A percentile compares a stretch with the other conserved stretches of the same genome.
Evolutionary conservation across 2,797 vertebrate species (phyloP).

Genomic region (Nannoperca obscura): DNA sequence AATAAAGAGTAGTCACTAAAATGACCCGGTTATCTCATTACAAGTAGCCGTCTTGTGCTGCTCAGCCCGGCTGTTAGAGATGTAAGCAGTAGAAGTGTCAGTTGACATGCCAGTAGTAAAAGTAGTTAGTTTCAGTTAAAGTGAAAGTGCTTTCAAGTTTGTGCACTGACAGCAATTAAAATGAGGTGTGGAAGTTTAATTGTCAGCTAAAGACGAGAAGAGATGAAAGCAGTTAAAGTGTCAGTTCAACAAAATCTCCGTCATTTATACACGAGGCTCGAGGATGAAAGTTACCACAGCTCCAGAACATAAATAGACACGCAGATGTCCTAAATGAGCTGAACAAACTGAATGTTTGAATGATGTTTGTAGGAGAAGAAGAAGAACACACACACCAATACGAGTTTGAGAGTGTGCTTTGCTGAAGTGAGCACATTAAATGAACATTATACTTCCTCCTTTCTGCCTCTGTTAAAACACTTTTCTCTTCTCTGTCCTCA

Average conservation of each 20-base stretch:
- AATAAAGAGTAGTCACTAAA: no score
- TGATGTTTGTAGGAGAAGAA: background rate
- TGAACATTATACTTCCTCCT: background rate
- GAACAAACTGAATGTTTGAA: background rate
- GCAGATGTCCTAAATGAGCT: background rate
- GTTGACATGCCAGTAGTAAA: background rate
- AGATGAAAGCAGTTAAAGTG: constrained; percentile 1
- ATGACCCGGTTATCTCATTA: no score
- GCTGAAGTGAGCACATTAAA: background rate
- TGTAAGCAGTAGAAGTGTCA: background rate
- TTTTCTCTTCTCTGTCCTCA: background rate
- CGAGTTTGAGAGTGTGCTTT: background rate
- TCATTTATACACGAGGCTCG: background rate
- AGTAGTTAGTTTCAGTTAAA: background rate
- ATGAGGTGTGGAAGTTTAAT: background rate
- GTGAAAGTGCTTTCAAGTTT: background rate
- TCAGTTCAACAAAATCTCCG: background rate
- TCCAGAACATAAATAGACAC: background rate
- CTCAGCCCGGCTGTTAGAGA: no score
- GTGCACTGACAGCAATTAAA: background rate
- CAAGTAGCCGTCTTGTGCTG: no score
- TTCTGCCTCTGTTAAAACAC: background rate
- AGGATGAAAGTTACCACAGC: background rate
- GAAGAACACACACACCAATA: background rate
- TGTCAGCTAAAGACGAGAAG: background rate